Evolutionary conservation across 1,140 invertebrate species (phyloP).

Genomic region (Drosophila busckii): DNA sequence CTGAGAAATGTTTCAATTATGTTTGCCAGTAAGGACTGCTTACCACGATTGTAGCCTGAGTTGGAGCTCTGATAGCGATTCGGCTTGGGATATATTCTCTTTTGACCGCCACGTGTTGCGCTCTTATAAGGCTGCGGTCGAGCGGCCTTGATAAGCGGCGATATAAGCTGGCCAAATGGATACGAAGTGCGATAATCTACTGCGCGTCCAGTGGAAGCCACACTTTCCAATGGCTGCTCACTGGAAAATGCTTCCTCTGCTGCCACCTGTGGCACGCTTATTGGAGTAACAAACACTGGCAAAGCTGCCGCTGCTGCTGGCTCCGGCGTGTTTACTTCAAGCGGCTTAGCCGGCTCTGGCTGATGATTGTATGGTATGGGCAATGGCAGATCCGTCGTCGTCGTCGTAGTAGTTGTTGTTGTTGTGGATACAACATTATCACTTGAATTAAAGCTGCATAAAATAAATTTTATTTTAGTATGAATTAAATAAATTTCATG

Average conservation of each 20-base stretch:
- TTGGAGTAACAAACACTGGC: conserved; percentile 47
- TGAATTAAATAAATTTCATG: neutral
- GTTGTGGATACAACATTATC: conserved; percentile 65
- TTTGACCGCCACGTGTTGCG: conserved; percentile 33
- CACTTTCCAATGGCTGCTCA: conserved; percentile 24
- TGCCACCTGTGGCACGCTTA: conserved; percentile 5
- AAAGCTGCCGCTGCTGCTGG: neutral
- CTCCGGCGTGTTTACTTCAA: no score
- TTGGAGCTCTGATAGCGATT: conserved; percentile 22
- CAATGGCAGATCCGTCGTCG: conserved; percentile 14
- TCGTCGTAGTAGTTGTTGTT: conserved; percentile 13
- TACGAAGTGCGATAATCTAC: conserved; percentile 69
- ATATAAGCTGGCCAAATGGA: conserved; percentile 67
- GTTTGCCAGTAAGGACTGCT: neutral
- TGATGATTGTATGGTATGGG: conserved; percentile 61
- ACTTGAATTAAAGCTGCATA: conserved; percentile 61
- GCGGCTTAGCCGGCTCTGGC: neutral
- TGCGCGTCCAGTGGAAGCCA: conserved; percentile 65
- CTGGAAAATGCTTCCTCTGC: neutral
- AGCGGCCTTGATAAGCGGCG: conserved; percentile 48
- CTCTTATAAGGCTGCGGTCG: conserved; percentile 38
- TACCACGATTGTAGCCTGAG: conserved; percentile 37
- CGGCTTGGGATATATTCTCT: conserved; percentile 32
- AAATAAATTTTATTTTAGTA: neutral
- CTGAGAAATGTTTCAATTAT: conserved; percentile 1